Evolutionary conservation across 1,140 invertebrate genomes (phyloP).

Genomic region (Chelonus insularis): DNA sequence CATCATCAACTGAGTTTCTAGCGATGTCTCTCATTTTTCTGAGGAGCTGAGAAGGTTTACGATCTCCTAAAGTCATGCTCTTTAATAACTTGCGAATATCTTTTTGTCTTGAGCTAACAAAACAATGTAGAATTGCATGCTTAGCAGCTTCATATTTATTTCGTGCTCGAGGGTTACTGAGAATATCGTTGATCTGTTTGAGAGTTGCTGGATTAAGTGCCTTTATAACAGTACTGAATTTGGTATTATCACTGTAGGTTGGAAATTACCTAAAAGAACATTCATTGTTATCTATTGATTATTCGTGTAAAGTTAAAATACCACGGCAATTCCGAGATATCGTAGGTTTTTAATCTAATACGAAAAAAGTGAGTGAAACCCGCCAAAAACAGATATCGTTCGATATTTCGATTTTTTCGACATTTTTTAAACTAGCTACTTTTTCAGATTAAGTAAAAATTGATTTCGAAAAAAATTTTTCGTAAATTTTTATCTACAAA

Average conservation of each 20-base stretch:
- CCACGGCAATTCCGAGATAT: no score
- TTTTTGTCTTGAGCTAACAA: constrained; percentile 31
- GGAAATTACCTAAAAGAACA: not conserved
- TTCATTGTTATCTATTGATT: no score
- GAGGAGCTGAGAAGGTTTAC: constrained; percentile 38
- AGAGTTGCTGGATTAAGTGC: not conserved
- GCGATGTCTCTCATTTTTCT: constrained; percentile 32
- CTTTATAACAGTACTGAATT: not conserved
- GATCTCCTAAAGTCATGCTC: constrained; percentile 33
- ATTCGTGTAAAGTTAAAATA: no score
- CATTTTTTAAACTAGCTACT: no score
- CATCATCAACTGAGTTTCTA: constrained; percentile 11
- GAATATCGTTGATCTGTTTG: constrained; percentile 22
- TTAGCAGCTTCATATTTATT: constrained; percentile 22
- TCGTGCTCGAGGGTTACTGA: constrained; percentile 3
- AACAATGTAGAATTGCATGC: constrained; percentile 14
- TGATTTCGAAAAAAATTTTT: no score
- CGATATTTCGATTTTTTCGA: no score
- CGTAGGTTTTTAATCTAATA: no score
- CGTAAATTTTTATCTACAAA: no score
- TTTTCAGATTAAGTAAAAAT: no score
- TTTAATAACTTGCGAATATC: constrained; percentile 35
- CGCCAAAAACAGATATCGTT: no score
- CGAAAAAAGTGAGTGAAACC: no score
- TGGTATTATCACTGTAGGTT: not conserved